A percentile compares a stretch with the other conserved stretches of the same genome.
These are phyloP conservation scores for Lysandra coridon DNA, from an alignment of 2,888 invertebrate genomes.

Conservation along the genomic window DNA sequence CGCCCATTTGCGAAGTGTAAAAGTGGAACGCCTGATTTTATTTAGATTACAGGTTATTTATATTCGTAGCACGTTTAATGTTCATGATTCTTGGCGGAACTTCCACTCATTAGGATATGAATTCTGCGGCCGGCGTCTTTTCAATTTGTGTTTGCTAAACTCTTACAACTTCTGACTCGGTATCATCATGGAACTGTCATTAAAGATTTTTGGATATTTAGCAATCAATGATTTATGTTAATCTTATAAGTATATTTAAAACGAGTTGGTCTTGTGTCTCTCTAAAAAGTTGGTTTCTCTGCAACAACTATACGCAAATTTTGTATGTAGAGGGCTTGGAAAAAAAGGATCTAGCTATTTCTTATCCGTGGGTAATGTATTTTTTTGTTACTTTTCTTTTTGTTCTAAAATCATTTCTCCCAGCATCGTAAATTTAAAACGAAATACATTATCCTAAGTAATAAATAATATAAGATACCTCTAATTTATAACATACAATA, in stretches of 20 bases:
- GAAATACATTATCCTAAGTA: no score
- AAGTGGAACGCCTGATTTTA: slow-evolving; percentile 34
- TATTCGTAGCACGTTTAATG: slow-evolving; percentile 33
- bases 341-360: no score
- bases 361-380: no score
- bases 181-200: neutral
- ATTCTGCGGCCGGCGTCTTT: slow-evolving; percentile 5
- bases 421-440: no score
- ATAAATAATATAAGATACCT: no score
- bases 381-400: no score
- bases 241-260: neutral
- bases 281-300: neutral
- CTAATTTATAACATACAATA: no score
- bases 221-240: neutral
- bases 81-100: slow-evolving; percentile 32
- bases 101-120: slow-evolving; percentile 26
- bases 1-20: slow-evolving; percentile 29
- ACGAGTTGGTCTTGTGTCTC: neutral
- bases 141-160: slow-evolving; percentile 10
- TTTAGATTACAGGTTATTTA: slow-evolving; percentile 34
- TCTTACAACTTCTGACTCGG: neutral
- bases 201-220: neutral
- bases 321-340: no score
- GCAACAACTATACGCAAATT: neutral
- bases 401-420: no score